Evolutionary conservation across 2,888 invertebrate genomes (phyloP).

Genomic region (Coelinius sp.): DNA sequence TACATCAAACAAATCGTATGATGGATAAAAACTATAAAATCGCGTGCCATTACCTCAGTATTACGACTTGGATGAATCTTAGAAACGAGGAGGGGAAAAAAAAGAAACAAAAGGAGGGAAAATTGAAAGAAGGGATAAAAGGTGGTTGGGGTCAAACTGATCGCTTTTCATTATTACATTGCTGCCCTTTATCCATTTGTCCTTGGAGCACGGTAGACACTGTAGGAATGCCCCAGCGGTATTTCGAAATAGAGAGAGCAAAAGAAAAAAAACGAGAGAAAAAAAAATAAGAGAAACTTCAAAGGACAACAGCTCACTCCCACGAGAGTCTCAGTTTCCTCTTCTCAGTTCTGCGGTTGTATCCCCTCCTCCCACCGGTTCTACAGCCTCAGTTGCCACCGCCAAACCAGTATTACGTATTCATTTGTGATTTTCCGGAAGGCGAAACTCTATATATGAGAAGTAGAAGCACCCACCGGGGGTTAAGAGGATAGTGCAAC

Average conservation of each 20-base stretch:
- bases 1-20: background rate
- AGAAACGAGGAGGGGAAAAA: background rate
- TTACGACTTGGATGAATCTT: slow-evolving; percentile 18
- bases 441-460: slow-evolving; percentile 34
- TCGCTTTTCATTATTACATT: slow-evolving; percentile 45
- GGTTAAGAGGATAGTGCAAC: slow-evolving; percentile 46
- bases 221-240: slow-evolving; percentile 11
- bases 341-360: slow-evolving; percentile 29
- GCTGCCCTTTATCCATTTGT: slow-evolving; percentile 40
- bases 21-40: slow-evolving; percentile 11
- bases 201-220: slow-evolving; percentile 21
- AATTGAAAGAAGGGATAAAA: background rate
- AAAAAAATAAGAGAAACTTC: slow-evolving; percentile 46
- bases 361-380: slow-evolving; percentile 17
- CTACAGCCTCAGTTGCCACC: slow-evolving; percentile 26
- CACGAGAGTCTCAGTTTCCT: slow-evolving; percentile 41
- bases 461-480: slow-evolving; percentile 38
- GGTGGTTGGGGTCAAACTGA: slow-evolving; percentile 7
- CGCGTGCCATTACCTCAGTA: background rate
- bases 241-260: background rate
- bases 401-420: slow-evolving; percentile 59
- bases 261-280: background rate
- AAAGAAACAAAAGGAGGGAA: background rate
- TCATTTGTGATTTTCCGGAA: slow-evolving; percentile 63
- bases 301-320: slow-evolving; percentile 48